Base-by-base conservation (phyloP, 2,888 invertebrate species). In the Caenorhabditis sinica region DNA sequence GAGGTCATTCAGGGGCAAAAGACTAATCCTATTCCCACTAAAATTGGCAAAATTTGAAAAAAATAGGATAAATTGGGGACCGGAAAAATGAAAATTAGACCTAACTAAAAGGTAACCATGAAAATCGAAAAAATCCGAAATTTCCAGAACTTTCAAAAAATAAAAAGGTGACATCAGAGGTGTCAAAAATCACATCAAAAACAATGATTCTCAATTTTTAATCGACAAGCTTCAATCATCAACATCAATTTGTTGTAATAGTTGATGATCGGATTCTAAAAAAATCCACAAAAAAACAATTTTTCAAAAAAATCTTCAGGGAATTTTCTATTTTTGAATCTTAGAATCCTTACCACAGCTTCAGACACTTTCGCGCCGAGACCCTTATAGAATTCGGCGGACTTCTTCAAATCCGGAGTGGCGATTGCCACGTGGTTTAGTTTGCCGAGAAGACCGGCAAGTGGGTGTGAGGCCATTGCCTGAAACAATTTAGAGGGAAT, bases 371-470 rank as follows among this genome's bases (percentile, higher is more conserved):
- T 93, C 11, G 94, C 94, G 43, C 94, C 94, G 40, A 95, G 92
- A 33, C 95, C 94, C 87, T 93, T 93, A 91, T 94, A 95, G 82
- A 95, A 93, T 13, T 93, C 89, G 3, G 94, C 91, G 17, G 94
- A 91, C 86, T 93, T 94, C 69, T 94, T 93, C 61, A 95, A 91
- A 87, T 95, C 93, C 13, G 94, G 94, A 13, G 94, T 94, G 51
- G 95, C 95, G 82, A 95, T 94, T 33, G 95, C 95, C 20, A 95
- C 94, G 92, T 95, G 95, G 90, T 95, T 95, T 15, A 95, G 92
- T 86, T 93, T 93, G 11, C 95, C 94, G 51, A 95, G 87, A 45
- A 90, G 75, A n/a, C 87, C 89, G 60, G 86, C 86, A 9, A 90
- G 71, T 28, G 90, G 90, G 69, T 86, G 86, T 15, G 86, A 85